Base-by-base conservation (phyloP, 2,113 vertebrate species). In the Casuarius casuarius region DNA sequence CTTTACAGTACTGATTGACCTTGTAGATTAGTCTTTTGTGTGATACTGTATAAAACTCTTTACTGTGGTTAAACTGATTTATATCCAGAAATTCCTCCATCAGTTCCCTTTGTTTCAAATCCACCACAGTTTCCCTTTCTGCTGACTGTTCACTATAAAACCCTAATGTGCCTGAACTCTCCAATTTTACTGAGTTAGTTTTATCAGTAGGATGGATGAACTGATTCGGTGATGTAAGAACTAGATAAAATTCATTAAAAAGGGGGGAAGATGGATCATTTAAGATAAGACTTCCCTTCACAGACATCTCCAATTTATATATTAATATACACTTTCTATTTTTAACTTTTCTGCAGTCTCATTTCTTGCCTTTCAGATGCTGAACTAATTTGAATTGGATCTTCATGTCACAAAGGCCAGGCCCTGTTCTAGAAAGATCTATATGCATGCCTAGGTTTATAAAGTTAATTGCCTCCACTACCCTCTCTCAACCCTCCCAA, bases 381-480 rank as follows among this genome's bases (percentile, higher is more conserved):
- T 44, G 4, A 58, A 26, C 6, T 61, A 35, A 67, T 59, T 42
- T 79, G 14, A 75, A 54, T 5, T 1, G 3, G 15, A 25, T 28
- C 1, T 63, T 84, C 4, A 17, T 9, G 6, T 12, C 38, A 82
- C 10, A 18, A 84, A 54, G 62, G 14, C 20, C 22, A 86, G 16
- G 10, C 8, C 33, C 22, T 35, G 9, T 15, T 38, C 42, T 59
- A 42, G 12, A 72, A 79, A 51, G 4, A 42, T 14, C 17, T 48
- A 8, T 12, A 14, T 4, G 15, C 8, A 21, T 4, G 7, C 35
- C 1, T 13, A 49, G 3, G 7, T 25, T 44, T 52, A 68, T 3
- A 11, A 1, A 58, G 10, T 7, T 35, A 0, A 31, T 68, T 31
- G 1, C 5, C 16, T 73, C n/a, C 42, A 18, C 20, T 38, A 4